Percentiles rank a stretch among this genome's conserved stretches.
phyloP scores from a whole-genome alignment of 2,888 invertebrate species.

The Odiellus spinosus region DNA sequence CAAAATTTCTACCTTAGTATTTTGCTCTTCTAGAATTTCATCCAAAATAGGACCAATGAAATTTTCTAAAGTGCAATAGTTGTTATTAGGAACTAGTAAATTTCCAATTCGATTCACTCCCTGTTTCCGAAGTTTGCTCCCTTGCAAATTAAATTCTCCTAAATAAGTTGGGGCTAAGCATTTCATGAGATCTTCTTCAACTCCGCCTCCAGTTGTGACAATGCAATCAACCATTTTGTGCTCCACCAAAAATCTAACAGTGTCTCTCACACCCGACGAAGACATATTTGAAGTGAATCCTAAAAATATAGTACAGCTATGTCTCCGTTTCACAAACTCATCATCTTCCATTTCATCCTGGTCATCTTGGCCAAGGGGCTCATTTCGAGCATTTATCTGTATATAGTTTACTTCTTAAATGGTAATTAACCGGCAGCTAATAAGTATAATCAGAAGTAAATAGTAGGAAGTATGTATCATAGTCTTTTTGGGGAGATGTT shows the following conservation, averaged over 20 bases:
- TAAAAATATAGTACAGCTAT: conserved; percentile 78
- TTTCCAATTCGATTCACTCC: conserved; percentile 88
- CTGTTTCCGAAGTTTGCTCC: conserved; percentile 37
- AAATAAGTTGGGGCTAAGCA: conserved; percentile 87
- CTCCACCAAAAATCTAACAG: conserved; percentile 68
- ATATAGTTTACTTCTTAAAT: conserved; percentile 10
- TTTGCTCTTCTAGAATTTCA: conserved; percentile 75
- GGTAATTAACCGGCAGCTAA: too few relatives aligned
- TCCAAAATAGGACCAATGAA: conserved; percentile 91
- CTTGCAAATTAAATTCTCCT: conserved; percentile 74
- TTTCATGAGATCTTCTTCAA: conserved; percentile 98
- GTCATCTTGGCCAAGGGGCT: conserved; percentile 47
- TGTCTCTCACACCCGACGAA: conserved; percentile 84
- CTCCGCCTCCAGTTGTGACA: conserved; percentile 92
- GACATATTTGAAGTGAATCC: conserved; percentile 96
- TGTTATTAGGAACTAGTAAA: conserved; percentile 89
- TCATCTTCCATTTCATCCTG: conserved; percentile 57
- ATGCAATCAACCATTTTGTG: conserved; percentile 84
- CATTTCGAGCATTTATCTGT: conserved; percentile 50
- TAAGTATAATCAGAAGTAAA: too few relatives aligned
- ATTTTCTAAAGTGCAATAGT: conserved; percentile 93
- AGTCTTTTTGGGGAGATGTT: too few relatives aligned
- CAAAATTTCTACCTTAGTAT: conserved; percentile 34
- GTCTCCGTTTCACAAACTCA: conserved; percentile 44
- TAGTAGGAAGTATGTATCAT: too few relatives aligned